Conservation (phyloP, 2,797 vertebrate genomes). For the Aplochiton taeniatus region DNA sequence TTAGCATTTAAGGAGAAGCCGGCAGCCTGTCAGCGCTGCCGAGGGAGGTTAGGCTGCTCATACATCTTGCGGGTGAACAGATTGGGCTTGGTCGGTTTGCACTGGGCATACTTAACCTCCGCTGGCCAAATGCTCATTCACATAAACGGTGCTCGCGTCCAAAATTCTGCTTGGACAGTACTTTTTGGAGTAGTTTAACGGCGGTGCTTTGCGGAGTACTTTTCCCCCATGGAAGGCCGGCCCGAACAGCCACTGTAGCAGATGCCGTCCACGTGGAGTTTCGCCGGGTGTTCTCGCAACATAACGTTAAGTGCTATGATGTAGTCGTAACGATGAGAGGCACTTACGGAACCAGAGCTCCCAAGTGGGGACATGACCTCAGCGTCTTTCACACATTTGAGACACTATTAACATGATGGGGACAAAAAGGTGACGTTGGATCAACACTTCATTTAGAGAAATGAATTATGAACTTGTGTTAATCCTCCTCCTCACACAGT, state of each 20-base stretch:
- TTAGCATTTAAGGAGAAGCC: constrained; percentile 34
- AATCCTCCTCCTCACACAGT: too few relatives aligned
- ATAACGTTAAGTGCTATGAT: constrained; percentile 32
- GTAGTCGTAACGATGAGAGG: constrained; percentile 42
- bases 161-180: constrained; percentile 32
- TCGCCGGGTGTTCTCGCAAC: constrained; percentile 36
- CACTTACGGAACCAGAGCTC: constrained; percentile 6
- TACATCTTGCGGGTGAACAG: constrained; percentile 57
- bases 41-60: constrained; percentile 39
- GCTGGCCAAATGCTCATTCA: constrained; percentile 43
- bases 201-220: constrained; percentile 16
- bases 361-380: not conserved
- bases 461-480: not conserved
- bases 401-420: not conserved
- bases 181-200: constrained; percentile 29
- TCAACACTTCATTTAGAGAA: too few relatives aligned
- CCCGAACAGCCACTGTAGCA: constrained; percentile 35
- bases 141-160: constrained; percentile 46
- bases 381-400: not conserved
- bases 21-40: constrained; percentile 50
- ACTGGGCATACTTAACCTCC: constrained; percentile 56
- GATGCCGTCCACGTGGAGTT: constrained; percentile 27
- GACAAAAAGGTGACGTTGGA: not conserved
- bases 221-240: constrained; percentile 7
- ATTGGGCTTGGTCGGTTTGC: constrained; percentile 53